Evolutionary conservation across 2,888 invertebrate genomes (phyloP), one percentile per base, ranked within the genome.

Genomic region (Leptopilina syphax): DNA sequence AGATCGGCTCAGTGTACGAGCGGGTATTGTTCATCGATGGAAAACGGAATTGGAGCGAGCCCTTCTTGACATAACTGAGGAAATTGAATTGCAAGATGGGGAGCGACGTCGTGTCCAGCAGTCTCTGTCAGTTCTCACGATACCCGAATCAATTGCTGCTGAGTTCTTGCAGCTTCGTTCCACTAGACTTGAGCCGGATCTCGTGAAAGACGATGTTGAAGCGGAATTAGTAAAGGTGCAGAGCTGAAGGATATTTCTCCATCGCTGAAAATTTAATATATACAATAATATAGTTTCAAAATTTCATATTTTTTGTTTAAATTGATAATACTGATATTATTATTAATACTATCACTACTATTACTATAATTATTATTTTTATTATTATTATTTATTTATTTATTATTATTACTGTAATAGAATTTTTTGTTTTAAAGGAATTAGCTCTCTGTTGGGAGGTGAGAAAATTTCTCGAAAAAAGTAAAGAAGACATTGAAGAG

Each of bases 131-230:
- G 94, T 95, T 0, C 89, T 96, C 5, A 95, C 95, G 89, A 91
- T 96, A 81, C 96, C 96, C 0, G 95, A 96, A 92, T 94, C 96
- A 0, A 97, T 97, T 86, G 95, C 95, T 0, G 95, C 94, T 80
- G 96, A 97, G 91, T 96, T 96, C 87, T 92, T 97, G 73, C 95
- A 95, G 65, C 92, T 95, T 57, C 93, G 97, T 66, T 94, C 95
- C 0, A 94, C 94, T 50, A 93, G 96, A 12, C 93, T 95, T 27
- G 95, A 95, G 86, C 94, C 95, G 0, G 97, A 97, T 91, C 92
- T 97, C 68, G 95, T 96, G 0, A 93, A 96, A 8, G 97, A 97
- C 87, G 92, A 94, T 76, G 95, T 96, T 10, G 96, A 97, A 90
- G 95, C 96, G 84, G 96, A 96, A 90, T 91, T 97, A 12, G 94